Evolutionary conservation across 2,113 vertebrate species (phyloP).

Genomic region (Chaetorhynchus papuensis): DNA sequence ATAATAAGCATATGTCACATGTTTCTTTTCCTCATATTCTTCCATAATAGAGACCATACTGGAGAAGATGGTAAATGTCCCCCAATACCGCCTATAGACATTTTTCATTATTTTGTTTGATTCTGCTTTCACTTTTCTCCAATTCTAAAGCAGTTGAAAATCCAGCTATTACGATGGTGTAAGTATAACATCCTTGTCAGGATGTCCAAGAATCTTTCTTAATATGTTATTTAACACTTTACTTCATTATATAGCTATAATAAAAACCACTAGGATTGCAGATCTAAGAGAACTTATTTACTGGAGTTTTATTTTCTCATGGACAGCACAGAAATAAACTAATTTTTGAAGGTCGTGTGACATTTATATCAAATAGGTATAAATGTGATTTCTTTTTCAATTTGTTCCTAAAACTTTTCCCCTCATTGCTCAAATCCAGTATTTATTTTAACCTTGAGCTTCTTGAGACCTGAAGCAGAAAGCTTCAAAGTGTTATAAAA

Average conservation of each 20-base stretch:
- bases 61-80: neutral
- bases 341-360: slow-evolving; percentile 52
- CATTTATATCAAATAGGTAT: slow-evolving; percentile 18
- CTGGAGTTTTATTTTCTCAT: neutral
- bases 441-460: slow-evolving; percentile 70
- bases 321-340: neutral
- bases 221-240: neutral
- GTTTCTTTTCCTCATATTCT: neutral
- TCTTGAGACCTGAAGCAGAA: slow-evolving; percentile 54
- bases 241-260: neutral
- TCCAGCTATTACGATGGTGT: rapidly evolving
- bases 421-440: slow-evolving; percentile 37
- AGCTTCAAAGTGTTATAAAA: slow-evolving; percentile 66
- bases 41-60: neutral
- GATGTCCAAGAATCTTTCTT: neutral
- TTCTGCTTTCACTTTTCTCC: neutral
- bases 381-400: slow-evolving; percentile 53
- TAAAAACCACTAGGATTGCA: neutral
- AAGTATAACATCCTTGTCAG: neutral
- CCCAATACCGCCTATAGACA: rapidly evolving
- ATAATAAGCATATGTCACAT: neutral
- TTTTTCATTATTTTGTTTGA: neutral
- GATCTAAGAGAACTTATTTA: neutral
- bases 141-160: neutral
- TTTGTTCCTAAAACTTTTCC: slow-evolving; percentile 55